Base-by-base conservation (phyloP, 2,888 invertebrate species). In the Athalia circularis region DNA sequence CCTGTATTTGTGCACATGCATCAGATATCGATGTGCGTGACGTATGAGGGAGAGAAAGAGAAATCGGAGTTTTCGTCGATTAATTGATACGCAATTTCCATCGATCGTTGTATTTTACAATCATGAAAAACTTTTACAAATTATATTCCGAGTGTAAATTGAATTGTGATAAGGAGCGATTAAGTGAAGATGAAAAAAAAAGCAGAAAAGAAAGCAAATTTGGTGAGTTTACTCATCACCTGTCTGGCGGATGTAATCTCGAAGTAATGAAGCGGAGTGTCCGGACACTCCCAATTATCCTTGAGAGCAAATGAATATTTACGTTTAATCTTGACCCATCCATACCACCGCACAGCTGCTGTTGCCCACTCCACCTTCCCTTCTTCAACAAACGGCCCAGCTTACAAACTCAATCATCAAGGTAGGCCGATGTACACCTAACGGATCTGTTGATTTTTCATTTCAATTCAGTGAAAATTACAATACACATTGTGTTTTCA, bases 321-420 rank as follows among this genome's bases (percentile, higher is more conserved):
- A 70, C 70, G 13, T 70, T 70, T 6, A 70, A 70, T 70, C 57
- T 57, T 45, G 57, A 70, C 50, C 50, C 50, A 5, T 47, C 48
- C 47, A 43, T 65, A 13, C 62, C 3, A 62, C 11, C 9, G 3
- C 13, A 62, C 62, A 15, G 15, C 13, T 13, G 62, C 13, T 7
- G 62, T 62, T 62, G 8, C 29, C 62, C 8, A 29, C 29, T 29
- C 29, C 29, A 29, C 29, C 29, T 29, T 29, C 29, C 29, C 29
- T 29, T 29, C 29, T 29, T 29, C 29, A 29, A 29, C 29, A 29
- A 29, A 29, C 29, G 29, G 29, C 29, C 29, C 29, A 29, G 29
- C 29, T 29, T 29, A 29, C 2, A 29, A 29, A 29, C 29, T 29
- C 29, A 29, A 29, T 29, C 29, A 29, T 29, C 29, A 29, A 29